These are phyloP conservation scores for Tympanoctomys barrerae DNA, from an alignment of 2,797 vertebrate genomes.

Conservation along the genomic window DNA sequence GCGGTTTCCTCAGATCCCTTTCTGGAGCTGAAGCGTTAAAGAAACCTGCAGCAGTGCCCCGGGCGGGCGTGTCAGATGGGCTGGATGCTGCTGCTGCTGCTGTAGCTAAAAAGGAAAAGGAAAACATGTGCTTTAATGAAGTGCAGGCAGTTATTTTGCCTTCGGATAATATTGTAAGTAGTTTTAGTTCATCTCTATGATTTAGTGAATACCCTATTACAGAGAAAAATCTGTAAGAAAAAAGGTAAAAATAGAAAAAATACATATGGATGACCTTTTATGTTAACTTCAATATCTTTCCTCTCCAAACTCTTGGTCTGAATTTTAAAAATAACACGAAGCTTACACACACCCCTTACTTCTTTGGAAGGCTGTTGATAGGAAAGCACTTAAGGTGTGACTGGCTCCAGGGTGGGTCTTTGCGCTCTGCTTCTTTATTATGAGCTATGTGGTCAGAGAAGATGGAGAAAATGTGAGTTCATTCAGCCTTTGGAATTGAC, in stretches of 20 bases:
- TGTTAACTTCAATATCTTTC: not conserved
- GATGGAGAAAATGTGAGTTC: not conserved
- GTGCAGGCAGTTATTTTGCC: not conserved
- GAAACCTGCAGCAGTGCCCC: fast-evolving
- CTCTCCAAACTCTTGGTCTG: not conserved
- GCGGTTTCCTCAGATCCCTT: not conserved
- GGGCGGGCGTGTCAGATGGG: not conserved
- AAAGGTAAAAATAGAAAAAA: conserved; percentile 20
- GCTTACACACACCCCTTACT: not conserved
- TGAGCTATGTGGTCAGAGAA: not conserved
- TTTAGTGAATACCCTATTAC: not conserved
- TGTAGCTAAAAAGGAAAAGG: not conserved
- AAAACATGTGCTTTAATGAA: not conserved
- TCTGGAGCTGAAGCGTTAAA: not conserved
- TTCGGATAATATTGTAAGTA: not conserved
- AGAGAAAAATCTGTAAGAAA: conserved; percentile 24
- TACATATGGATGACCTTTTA: not conserved
- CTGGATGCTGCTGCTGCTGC: not conserved
- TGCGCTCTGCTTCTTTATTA: not conserved
- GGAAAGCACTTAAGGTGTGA: not conserved
- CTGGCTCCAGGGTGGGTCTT: not conserved
- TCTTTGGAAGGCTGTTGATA: not conserved
- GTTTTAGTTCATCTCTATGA: not conserved
- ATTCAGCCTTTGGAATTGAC: not conserved
- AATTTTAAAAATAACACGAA: conserved; percentile 30